Evolutionary conservation across 2,113 vertebrate genomes (phyloP).

Genomic region (Nothocercus julius): DNA sequence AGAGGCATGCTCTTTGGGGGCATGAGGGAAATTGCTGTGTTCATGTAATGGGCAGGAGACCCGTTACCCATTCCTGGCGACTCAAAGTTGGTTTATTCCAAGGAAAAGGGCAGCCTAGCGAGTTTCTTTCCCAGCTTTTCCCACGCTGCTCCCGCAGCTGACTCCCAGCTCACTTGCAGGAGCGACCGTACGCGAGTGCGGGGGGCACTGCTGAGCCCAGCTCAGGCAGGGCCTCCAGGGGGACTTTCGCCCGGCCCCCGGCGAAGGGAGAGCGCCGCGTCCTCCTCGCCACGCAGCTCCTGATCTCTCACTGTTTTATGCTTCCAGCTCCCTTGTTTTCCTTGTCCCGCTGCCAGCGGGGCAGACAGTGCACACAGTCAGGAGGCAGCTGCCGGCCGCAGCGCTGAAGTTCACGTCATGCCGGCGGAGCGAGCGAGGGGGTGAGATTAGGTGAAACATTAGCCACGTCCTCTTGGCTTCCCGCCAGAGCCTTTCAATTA

Average conservation of each 20-base stretch:
- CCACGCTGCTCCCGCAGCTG: rapidly evolving
- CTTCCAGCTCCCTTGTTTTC: constrained; percentile 2
- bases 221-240: not conserved
- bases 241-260: not conserved
- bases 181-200: not conserved
- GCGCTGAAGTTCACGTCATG: constrained; percentile 1
- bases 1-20: not conserved
- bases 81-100: constrained; percentile 16
- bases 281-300: rapidly evolving
- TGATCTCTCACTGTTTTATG: not conserved
- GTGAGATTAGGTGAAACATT: constrained; percentile 81
- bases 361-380: constrained; percentile 60
- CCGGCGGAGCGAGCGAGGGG: constrained; percentile 9
- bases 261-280: rapidly evolving
- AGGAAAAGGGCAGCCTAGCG: not conserved
- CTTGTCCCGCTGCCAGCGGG: constrained; percentile 26
- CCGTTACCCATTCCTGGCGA: not conserved
- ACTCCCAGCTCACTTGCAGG: not conserved
- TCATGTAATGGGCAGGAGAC: not conserved
- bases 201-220: not conserved
- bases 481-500: constrained; percentile 77
- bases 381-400: constrained; percentile 40
- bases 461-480: constrained; percentile 71
- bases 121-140: not conserved
- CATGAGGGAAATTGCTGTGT: not conserved